A percentile compares a stretch with the other conserved stretches of the same genome.
phyloP scores from a whole-genome alignment of 2,888 invertebrate genomes.

The Helicoverpa assulta region DNA sequence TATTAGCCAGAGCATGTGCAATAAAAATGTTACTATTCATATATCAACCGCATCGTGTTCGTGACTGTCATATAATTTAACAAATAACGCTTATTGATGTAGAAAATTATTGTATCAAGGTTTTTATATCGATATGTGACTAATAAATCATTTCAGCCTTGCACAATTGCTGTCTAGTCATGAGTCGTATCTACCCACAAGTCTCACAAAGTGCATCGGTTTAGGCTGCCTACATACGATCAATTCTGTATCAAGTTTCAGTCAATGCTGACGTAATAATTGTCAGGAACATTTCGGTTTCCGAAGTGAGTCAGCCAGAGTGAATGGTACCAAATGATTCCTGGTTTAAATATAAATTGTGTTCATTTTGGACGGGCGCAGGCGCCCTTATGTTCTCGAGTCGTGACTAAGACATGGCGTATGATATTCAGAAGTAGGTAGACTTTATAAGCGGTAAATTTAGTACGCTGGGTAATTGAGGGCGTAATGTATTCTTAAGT shows the following conservation, averaged over 20 bases:
- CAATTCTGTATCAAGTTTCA: conserved; percentile 45
- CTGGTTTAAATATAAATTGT: conserved; percentile 60
- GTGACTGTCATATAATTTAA: conserved; percentile 30
- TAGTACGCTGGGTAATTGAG: conserved; percentile 60
- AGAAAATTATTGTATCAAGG: conserved; percentile 42
- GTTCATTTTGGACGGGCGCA: conserved; percentile 56
- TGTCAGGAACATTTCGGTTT: conserved; percentile 38
- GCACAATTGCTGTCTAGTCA: conserved; percentile 38
- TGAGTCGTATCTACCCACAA: conserved; percentile 39
- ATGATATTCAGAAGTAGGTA: conserved; percentile 52
- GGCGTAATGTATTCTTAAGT: conserved; percentile 55
- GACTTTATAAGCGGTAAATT: conserved; percentile 53
- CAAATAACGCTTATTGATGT: conserved; percentile 27
- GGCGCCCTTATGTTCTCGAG: conserved; percentile 47
- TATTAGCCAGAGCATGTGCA: neutral
- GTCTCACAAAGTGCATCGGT: conserved; percentile 47
- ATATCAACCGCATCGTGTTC: conserved; percentile 3
- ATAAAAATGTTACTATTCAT: conserved; percentile 8
- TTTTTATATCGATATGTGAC: conserved; percentile 29
- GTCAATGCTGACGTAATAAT: conserved; percentile 34
- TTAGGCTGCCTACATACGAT: conserved; percentile 31
- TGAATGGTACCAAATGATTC: conserved; percentile 52
- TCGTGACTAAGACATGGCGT: conserved; percentile 60
- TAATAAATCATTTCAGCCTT: conserved; percentile 54
- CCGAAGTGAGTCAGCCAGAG: conserved; percentile 51